Evolutionary conservation across 2,888 invertebrate species (phyloP), one percentile per base, ranked within the genome.

Genomic region (Sicus ferrugineus): DNA sequence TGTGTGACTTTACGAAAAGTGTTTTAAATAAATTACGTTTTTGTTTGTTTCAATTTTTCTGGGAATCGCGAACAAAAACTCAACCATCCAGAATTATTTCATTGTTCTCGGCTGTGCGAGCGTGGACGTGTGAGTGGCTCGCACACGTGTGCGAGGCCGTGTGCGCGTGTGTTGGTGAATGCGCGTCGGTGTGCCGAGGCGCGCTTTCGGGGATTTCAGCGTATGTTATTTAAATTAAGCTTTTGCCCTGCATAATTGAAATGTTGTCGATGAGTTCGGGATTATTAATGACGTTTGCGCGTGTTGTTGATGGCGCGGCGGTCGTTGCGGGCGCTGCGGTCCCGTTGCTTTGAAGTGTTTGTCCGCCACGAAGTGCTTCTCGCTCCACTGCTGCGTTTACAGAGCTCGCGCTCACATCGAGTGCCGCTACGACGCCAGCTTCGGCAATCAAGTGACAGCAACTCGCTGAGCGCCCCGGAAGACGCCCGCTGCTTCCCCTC

Each of bases 21-120:
- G 75, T 80, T 81, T 79, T 79, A 78, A 80, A 78, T 79, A 78
- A 78, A 78, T 79, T 78, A 79, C 21, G 46, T 61, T 61, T 46
- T 46, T 61, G 26, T 61, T 61, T 26, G 28, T 42, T 28, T 61
- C 7, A 42, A 26, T 61, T 26, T 21, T 30, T 14, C 14, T 58
- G 30, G n/a, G 30, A 58, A 30, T 34, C n/a, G 5, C n/a, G 9
- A 59, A 34, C 19, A 31, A 31, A 58, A 58, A 58, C 4, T 58
- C 34, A 34, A 34, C 14, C 38, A 42, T 61, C 14, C 34, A 61
- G 9, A 61, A 6, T 19, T n/a, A 19, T 30, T 31, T 67, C 42
- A 42, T 26, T 56, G 26, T 56, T n/a, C 42, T n/a, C 23, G 42
- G 31, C 19, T 19, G 14, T 59, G 30, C 16, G 19, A n/a, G 30